Conservation (phyloP, 2,888 invertebrate genomes). For the Nemapogon koenigi region DNA sequence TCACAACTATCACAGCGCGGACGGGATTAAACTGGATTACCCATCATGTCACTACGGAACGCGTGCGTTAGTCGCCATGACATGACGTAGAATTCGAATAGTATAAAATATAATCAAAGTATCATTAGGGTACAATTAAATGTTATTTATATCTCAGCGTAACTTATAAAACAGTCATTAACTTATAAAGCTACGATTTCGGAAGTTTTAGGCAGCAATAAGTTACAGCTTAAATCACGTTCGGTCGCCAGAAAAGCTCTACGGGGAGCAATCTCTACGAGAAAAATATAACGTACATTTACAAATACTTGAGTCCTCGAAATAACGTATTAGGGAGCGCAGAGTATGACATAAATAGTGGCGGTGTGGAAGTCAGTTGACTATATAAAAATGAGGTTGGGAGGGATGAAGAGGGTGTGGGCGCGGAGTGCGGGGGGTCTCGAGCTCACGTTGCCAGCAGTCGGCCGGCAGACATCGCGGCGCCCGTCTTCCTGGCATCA, state of each 20-base stretch:
- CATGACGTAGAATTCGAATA: too few species aligned
- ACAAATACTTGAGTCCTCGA: constrained; percentile 50
- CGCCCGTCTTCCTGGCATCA: constrained; percentile 26
- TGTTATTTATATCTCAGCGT: too few species aligned
- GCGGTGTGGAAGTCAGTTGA: constrained; percentile 60
- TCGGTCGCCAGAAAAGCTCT: constrained; percentile 26
- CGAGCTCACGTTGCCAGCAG: constrained; percentile 36
- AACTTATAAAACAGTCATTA: too few species aligned
- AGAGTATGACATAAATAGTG: constrained; percentile 61
- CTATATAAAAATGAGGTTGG: constrained; percentile 59
- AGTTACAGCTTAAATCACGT: constrained; percentile 31
- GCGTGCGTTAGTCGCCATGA: too few species aligned
- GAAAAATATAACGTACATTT: constrained; percentile 41
- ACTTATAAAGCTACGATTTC: too few species aligned
- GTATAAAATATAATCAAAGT: too few species aligned
- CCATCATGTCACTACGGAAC: too few species aligned
- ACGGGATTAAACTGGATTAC: too few species aligned
- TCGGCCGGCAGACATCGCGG: constrained; percentile 43
- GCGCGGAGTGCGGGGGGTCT: constrained; percentile 52
- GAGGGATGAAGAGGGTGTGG: constrained; percentile 35
- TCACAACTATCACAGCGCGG: too few species aligned
- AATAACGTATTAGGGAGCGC: constrained; percentile 56
- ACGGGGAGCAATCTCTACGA: constrained; percentile 35
- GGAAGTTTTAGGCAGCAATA: constrained; percentile 26
- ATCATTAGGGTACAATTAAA: too few species aligned